Base-by-base conservation (phyloP, 2,888 invertebrate species). In the Calliphora vomitoria region DNA sequence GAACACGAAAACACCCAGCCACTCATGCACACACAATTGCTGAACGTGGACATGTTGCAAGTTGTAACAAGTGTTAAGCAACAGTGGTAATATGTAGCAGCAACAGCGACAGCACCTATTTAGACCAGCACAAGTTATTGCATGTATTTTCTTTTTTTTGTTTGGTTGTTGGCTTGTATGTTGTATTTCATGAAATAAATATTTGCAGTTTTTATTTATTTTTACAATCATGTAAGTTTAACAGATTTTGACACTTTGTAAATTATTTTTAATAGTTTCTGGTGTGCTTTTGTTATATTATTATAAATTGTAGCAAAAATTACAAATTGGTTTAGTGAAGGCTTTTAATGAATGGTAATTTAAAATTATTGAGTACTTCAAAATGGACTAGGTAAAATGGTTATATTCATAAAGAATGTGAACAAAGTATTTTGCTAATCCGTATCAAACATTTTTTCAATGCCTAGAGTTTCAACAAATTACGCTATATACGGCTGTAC, bases 201-300 rank as follows among this genome's bases (percentile, higher is more conserved):
- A 13, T 44, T n/a, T 15, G 53, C n/a, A 6, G 38, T n/a, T 64
- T 75, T 31, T 41, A 47, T 31, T 4, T 31, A n/a, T 8, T 64
- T 53, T 50, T 38, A n/a, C n/a, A 50, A 55, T 35, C 15, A 13
- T 41, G 64, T 82, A 10, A 31, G 41, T 18, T 11, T 60, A 83
- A 83, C 53, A 44, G 62, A 69, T 71, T 76, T 76, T 83, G 76
- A 83, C 76, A 83, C 62, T 50, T 76, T 82, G 60, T 47, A 76
- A 50, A 75, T 82, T 71, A 50, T 60, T 62, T 83, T 76, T n/a
- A 69, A 76, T 74, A 66, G 74, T 66, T 55, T 72, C 41, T 41
- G n/a, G 35, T 35, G 15, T 6, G 15, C 8, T 55, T 20, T 62
- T 13, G 31, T 13, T 8, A 31, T 11, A 44, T 11, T n/a, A 41